phyloP scores from a whole-genome alignment of 2,797 vertebrate species.

The Hippoglossus hippoglossus region DNA sequence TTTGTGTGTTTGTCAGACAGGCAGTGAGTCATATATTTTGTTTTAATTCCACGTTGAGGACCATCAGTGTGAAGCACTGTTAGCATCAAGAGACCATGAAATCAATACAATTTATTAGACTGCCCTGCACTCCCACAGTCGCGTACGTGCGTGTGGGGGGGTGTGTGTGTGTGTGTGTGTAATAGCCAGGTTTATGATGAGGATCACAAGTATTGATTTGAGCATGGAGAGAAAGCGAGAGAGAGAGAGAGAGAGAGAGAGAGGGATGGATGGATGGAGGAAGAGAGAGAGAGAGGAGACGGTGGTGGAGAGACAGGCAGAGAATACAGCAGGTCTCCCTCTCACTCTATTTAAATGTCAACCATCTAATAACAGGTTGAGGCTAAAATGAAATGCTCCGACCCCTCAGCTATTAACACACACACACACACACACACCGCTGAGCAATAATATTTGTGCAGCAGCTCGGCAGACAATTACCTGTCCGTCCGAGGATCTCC shows the following conservation, averaged over 20 bases:
- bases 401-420: constrained; percentile 69
- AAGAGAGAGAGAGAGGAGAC: constrained; percentile 20
- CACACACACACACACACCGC: constrained; percentile 19
- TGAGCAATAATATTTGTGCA: constrained; percentile 61
- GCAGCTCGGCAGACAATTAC: constrained; percentile 58
- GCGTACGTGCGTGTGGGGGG: constrained; percentile 2
- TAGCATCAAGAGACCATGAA: constrained; percentile 60
- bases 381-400: constrained; percentile 67
- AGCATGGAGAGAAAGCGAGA: constrained; percentile 36
- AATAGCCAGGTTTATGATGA: constrained; percentile 72
- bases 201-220: constrained; percentile 73
- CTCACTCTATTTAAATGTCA: constrained; percentile 79
- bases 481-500: constrained; percentile 27
- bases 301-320: constrained; percentile 33
- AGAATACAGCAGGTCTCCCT: constrained; percentile 33
- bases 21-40: constrained; percentile 61
- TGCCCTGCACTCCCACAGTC: constrained; percentile 9
- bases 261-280: constrained; percentile 23
- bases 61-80: constrained; percentile 44
- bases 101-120: constrained; percentile 73
- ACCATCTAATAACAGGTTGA: constrained; percentile 72
- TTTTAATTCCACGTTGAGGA: constrained; percentile 71
- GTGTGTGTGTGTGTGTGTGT: constrained; percentile 15
- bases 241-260: constrained; percentile 28
- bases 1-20: constrained; percentile 7